Percentiles rank a stretch among this genome's conserved stretches.
phyloP scores from a whole-genome alignment of 2,888 invertebrate species.

The Ptychoptera contaminata region DNA sequence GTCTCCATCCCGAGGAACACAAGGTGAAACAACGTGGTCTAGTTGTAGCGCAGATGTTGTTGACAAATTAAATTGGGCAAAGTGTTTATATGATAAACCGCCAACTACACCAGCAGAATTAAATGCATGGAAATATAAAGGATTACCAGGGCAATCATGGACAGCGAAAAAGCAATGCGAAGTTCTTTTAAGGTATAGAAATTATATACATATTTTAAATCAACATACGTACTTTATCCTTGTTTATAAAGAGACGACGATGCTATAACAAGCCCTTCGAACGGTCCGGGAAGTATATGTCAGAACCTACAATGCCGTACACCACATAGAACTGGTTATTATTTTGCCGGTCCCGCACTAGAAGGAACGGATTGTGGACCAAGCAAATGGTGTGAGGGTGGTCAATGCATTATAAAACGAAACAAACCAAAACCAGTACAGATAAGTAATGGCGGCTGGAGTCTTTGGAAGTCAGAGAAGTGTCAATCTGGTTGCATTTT shows the following conservation, averaged over 20 bases:
- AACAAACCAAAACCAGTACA: constrained; percentile 22
- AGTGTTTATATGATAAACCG: constrained; percentile 46
- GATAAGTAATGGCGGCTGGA: constrained; percentile 40
- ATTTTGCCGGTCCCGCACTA: constrained; percentile 66
- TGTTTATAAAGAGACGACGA: constrained; percentile 39
- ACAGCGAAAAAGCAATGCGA: constrained; percentile 62
- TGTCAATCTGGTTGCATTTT: constrained; percentile 53
- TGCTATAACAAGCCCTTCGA: constrained; percentile 35
- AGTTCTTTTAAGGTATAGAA: constrained; percentile 36
- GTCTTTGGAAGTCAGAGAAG: constrained; percentile 40
- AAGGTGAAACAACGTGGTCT: constrained; percentile 67
- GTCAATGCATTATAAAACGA: constrained; percentile 37
- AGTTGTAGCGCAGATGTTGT: constrained; percentile 53
- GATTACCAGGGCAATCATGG: constrained; percentile 53
- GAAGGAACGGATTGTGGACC: constrained; percentile 61
- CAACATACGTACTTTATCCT: background rate
- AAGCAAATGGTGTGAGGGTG: constrained; percentile 50
- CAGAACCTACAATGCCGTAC: constrained; percentile 53
- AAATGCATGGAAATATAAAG: constrained; percentile 44
- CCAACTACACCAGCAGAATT: constrained; percentile 32
- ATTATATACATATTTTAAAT: background rate
- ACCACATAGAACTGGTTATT: constrained; percentile 56
- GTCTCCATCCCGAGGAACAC: constrained; percentile 64
- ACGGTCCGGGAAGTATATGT: constrained; percentile 36
- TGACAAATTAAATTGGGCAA: constrained; percentile 44